Base-by-base conservation (phyloP, 1,140 invertebrate genomes). In the Micrasema minimum region DNA sequence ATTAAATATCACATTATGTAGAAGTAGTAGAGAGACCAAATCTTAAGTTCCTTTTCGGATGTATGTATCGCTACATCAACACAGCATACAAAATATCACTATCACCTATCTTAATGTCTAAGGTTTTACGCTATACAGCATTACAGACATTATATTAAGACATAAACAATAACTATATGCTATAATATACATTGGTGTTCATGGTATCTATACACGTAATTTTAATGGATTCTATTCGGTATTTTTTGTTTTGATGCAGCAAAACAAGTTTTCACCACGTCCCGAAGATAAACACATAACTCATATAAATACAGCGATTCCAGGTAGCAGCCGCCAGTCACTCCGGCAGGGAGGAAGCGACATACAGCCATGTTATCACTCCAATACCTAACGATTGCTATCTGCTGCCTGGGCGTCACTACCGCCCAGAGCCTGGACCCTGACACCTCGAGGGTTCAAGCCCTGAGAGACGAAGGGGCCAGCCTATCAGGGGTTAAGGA, bases 371-470 rank as follows among this genome's bases (percentile, higher is more conserved):
- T 43, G 48, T 67, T 14, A 18, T 20, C 20, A 46, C 9, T 69
- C 37, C 11, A 59, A 53, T 31, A 35, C 14, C 11, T 59, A 46
- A 20, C 23, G 11, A 20, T 16, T 12, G 22, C 3, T 23, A 7
- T 26, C 22, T 31, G 18, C 11, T 62, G 57, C 23, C 14, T 69
- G 14, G 26, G 35, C 35, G 26, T 51, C n/a, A 53, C 23, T 11
- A 43, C 18, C 12, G 51, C 20, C 18, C 41, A 64, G 9, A 14
- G 12, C 5, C 11, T 31, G 14, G 72, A 70, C 20, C 61, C 73
- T 12, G 48, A 71, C 11, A 71, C 71, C 50, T 69, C 73, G 4
- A 62, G 72, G 26, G 72, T 75, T 1, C 66, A 59, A 38, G 10
- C 72, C 31, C 41, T 75, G 20, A 68, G 38, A 9, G 46, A 71